Evolutionary conservation across 1,140 invertebrate species (phyloP).

Genomic region (Pinna nobilis): DNA sequence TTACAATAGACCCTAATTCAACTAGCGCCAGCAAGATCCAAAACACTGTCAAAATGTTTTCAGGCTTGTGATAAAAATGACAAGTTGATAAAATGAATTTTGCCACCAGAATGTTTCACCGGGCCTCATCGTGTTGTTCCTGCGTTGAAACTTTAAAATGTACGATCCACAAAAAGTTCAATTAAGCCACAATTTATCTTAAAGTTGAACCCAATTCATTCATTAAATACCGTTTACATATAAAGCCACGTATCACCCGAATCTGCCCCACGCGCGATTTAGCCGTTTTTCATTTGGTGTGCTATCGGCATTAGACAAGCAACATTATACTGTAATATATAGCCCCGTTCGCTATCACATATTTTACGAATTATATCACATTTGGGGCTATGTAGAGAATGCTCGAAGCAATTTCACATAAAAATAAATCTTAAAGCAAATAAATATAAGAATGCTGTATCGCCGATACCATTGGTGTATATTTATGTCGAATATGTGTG

Average conservation of each 20-base stretch:
- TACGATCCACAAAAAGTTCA: conserved; percentile 22
- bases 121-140: conserved; percentile 1
- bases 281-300: conserved; percentile 18
- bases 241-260: conserved; percentile 26
- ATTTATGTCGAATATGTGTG: conserved; percentile 15
- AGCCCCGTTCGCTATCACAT: conserved; percentile 42
- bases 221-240: conserved; percentile 47
- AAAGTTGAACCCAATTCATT: conserved; percentile 40
- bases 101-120: neutral
- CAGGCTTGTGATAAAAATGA: conserved; percentile 12
- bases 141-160: neutral
- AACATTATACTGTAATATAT: conserved; percentile 28
- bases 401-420: conserved; percentile 39
- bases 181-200: conserved; percentile 33
- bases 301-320: conserved; percentile 30
- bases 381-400: conserved; percentile 45
- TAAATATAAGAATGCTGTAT: conserved; percentile 43
- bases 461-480: conserved; percentile 28
- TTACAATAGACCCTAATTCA: conserved; percentile 12
- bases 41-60: conserved; percentile 21
- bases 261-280: conserved; percentile 31
- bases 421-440: conserved; percentile 46
- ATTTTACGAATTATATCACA: conserved; percentile 52
- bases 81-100: conserved; percentile 17
- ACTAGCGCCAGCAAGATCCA: conserved; percentile 13